Base-by-base conservation (phyloP, 2,797 vertebrate genomes). In the Periparus ater region DNA sequence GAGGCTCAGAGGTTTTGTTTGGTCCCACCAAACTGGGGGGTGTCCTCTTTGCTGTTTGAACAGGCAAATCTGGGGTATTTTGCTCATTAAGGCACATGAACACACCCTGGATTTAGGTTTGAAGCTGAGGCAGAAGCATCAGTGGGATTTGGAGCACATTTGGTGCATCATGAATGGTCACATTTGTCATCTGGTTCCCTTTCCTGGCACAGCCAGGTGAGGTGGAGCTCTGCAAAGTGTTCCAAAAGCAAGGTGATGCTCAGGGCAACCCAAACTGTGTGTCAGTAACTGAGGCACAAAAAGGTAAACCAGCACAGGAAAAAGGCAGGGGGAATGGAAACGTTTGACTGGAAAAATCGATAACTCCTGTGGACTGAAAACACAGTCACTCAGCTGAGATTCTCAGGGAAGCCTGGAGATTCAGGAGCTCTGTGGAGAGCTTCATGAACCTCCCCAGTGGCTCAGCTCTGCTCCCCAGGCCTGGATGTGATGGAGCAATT, bases 21-120 rank as follows among this genome's bases (percentile, higher is more conserved):
- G 48, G 48, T 62, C 11, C 8, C 34, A 40, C 20, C 16, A 67
- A 42, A 83, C 4, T 6, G 15, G 7, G 1, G 27, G 62, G 17
- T 55, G 51, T 65, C 19, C 47, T 32, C 29, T 74, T 25, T 2
- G 38, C 13, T 40, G 1, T 30, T 20, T 9, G n/a, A 51, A 11
- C 7, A 62, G 34, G 44, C 16, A 54, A 54, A 54, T 10, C 11
- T 45, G 26, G 17, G 20, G 9, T 45, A 17, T n/a, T 44, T 60
- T 70, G 70, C 42, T 51, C 38, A 20, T 50, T 7, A 10, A 65
- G 44, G 40, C 20, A 6, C 22, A 40, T 2, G 21, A 51, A 17
- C 16, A 32, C 3, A 13, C 4, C 11, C 32, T 30, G 10, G 0
- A 0, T 40, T 75, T 36, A 27, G 25, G 38, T 12, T 26, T 77